Evolutionary conservation across 2,888 invertebrate species (phyloP).

Genomic region (Scaptomyza caliginosa): DNA sequence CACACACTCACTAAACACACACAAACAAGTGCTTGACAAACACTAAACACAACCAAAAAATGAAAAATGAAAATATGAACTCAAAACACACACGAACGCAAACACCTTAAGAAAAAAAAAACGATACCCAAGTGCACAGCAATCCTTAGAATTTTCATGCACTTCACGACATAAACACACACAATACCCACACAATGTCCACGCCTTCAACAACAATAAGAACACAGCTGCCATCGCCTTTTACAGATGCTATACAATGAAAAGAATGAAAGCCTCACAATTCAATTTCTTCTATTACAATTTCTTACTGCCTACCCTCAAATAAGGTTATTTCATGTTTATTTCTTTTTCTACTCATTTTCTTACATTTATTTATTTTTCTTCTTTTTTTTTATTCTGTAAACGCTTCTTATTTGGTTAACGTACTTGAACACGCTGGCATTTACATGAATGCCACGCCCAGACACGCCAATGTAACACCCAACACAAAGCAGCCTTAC

Average conservation of each 20-base stretch:
- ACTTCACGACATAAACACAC: slow-evolving; percentile 30
- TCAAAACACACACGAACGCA: slow-evolving; percentile 24
- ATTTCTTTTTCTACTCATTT: slow-evolving; percentile 27
- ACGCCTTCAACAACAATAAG: slow-evolving; percentile 38
- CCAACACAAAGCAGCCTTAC: slow-evolving; percentile 16
- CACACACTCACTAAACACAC: slow-evolving; percentile 57
- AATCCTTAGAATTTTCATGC: slow-evolving; percentile 62
- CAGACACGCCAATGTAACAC: slow-evolving; percentile 26
- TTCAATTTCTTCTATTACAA: slow-evolving; percentile 78
- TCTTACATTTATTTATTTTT: slow-evolving; percentile 14
- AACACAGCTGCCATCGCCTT: slow-evolving; percentile 66
- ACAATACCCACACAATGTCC: slow-evolving; percentile 21
- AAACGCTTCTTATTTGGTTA: slow-evolving; percentile 30
- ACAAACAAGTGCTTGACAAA: slow-evolving; percentile 55
- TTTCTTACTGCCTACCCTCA: slow-evolving; percentile 55
- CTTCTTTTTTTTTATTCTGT: too few relatives aligned
- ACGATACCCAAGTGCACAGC: slow-evolving; percentile 71
- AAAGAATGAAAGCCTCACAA: slow-evolving; percentile 48
- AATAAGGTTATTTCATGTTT: slow-evolving; percentile 30
- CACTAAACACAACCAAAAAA: slow-evolving; percentile 36
- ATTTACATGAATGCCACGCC: slow-evolving; percentile 58
- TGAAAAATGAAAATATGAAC: slow-evolving; percentile 20
- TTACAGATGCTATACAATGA: too few relatives aligned
- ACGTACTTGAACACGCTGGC: slow-evolving; percentile 16
- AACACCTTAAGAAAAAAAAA: slow-evolving; percentile 54